Percentiles rank a stretch among this genome's conserved stretches.
Conservation (phyloP, 2,888 invertebrate species). For the Hyposoter didymator region DNA sequence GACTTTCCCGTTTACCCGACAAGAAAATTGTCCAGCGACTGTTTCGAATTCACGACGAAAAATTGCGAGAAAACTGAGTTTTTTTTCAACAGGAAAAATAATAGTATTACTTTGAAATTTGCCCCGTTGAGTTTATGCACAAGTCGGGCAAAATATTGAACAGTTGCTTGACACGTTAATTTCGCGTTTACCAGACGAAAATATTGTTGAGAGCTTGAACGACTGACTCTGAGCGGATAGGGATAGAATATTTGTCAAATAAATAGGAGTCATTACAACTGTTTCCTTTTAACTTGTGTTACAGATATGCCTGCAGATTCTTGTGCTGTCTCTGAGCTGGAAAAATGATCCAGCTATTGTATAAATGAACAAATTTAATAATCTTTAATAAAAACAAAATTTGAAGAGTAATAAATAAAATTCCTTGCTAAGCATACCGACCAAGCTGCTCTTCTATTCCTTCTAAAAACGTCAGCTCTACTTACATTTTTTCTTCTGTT, state of each 20-base stretch:
- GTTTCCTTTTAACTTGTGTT: conserved; percentile 71
- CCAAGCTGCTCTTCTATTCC: conserved; percentile 63
- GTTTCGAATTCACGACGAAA: background rate
- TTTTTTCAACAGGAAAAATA: background rate
- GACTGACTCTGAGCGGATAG: too few relatives aligned
- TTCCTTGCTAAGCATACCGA: conserved; percentile 74
- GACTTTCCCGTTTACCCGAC: background rate
- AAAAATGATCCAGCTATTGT: conserved; percentile 83
- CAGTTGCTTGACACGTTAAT: background rate
- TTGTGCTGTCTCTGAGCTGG: conserved; percentile 83
- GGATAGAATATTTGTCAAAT: background rate
- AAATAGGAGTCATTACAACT: conserved; percentile 45
- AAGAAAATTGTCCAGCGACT: conserved; percentile 18
- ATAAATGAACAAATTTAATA: conserved; percentile 85
- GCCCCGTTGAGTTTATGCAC: background rate
- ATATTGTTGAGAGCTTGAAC: background rate
- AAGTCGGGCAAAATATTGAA: conserved; percentile 10
- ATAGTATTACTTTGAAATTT: background rate
- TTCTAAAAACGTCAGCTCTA: conserved; percentile 43
- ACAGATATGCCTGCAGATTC: conserved; percentile 83
- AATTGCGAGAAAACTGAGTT: background rate
- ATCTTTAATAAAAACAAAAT: conserved; percentile 84
- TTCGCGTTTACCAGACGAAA: background rate
- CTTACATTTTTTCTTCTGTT: background rate
- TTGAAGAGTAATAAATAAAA: conserved; percentile 81